Conservation (phyloP, 2,113 vertebrate genomes). For the Lamprologus callipterus region DNA sequence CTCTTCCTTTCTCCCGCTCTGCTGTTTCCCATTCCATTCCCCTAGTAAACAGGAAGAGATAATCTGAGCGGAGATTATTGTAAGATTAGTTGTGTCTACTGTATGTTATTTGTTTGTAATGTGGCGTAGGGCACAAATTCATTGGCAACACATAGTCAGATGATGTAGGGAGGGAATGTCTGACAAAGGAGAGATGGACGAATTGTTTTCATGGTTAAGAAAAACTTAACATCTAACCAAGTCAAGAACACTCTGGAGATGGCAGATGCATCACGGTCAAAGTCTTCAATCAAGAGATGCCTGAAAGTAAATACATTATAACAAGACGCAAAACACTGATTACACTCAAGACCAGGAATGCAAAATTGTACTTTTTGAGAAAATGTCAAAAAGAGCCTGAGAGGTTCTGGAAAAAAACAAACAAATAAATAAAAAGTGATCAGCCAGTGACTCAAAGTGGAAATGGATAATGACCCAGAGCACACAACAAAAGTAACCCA, state of each 20-base stretch:
- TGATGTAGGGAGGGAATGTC: neutral
- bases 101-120: constrained; percentile 5
- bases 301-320: neutral
- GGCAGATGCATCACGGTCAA: neutral
- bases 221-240: neutral
- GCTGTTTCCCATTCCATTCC: neutral
- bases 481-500: neutral
- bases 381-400: neutral
- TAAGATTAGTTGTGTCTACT: constrained; percentile 51
- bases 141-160: neutral
- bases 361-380: neutral
- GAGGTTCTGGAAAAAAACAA: neutral
- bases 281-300: neutral
- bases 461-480: neutral
- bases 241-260: neutral
- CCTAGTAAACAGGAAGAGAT: constrained; percentile 21
- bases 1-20: neutral
- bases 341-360: neutral
- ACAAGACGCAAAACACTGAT: neutral
- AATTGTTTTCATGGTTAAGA: neutral
- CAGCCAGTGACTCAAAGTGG: neutral
- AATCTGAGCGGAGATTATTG: constrained; percentile 54
- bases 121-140: neutral
- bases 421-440: neutral
- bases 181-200: neutral